phyloP scores from a whole-genome alignment of 2,888 invertebrate species.

The Amorpha juglandis region DNA sequence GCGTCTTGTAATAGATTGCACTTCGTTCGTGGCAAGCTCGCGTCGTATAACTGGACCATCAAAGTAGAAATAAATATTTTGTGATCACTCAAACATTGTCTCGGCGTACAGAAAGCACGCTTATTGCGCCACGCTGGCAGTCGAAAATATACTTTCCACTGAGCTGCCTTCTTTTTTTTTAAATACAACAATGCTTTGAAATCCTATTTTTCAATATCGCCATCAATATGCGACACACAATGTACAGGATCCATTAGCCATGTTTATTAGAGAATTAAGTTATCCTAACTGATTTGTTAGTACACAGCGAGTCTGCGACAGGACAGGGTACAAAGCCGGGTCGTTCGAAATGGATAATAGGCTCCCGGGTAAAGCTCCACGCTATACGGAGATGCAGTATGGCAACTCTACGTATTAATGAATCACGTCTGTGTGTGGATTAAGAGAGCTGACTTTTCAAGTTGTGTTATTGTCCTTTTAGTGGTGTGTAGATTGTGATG shows the following conservation, averaged over 20 bases:
- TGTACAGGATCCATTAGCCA: conserved; percentile 12
- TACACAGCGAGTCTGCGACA: conserved; percentile 23
- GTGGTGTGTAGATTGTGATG: background rate
- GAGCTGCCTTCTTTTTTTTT: too few relatives aligned
- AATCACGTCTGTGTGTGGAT: background rate
- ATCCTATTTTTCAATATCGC: too few relatives aligned
- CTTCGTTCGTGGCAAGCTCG: too few relatives aligned
- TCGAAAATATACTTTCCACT: too few relatives aligned
- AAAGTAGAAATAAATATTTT: too few relatives aligned
- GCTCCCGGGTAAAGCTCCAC: conserved; percentile 16
- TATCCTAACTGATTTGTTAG: conserved; percentile 23
- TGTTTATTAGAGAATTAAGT: conserved; percentile 26
- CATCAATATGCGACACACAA: background rate
- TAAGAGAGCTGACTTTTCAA: conserved; percentile 3
- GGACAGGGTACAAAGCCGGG: conserved; percentile 32
- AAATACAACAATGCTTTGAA: too few relatives aligned
- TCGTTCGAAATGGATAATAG: conserved; percentile 40
- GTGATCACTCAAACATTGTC: too few relatives aligned
- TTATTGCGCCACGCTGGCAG: too few relatives aligned
- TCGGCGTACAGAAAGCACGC: too few relatives aligned
- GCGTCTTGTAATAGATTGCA: too few relatives aligned
- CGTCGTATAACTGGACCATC: too few relatives aligned
- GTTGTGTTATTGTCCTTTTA: conserved; percentile 4
- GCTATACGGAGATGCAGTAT: conserved; percentile 15
- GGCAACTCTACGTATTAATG: background rate